These are phyloP conservation scores for Physella acuta DNA, from an alignment of 1,140 invertebrate species.

Conservation along the genomic window DNA sequence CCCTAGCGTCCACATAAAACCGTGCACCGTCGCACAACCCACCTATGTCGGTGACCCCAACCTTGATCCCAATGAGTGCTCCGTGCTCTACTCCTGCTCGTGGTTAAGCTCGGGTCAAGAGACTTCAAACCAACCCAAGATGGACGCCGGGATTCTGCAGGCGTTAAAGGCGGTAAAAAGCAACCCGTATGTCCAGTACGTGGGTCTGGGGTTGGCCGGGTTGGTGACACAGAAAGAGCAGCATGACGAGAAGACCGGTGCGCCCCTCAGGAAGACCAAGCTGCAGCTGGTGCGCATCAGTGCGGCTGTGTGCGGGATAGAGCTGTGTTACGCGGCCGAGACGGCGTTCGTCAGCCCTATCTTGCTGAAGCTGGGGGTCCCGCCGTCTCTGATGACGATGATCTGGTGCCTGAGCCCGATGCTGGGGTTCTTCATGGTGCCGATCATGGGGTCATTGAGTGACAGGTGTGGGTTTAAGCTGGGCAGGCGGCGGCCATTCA, in stretches of 20 bases:
- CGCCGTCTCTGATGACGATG: constrained; percentile 87
- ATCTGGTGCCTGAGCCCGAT: constrained; percentile 83
- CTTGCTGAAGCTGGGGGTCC: constrained; percentile 86
- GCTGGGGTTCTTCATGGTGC: constrained; percentile 87
- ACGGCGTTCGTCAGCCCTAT: constrained; percentile 96
- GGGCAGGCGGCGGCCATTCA: constrained; percentile 87
- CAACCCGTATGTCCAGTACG: constrained; percentile 38
- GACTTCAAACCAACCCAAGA: constrained; percentile 21
- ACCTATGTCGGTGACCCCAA: too few species aligned
- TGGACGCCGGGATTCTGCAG: constrained; percentile 51
- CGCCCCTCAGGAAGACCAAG: constrained; percentile 69
- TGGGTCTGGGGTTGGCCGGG: constrained; percentile 36
- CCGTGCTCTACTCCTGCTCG: too few species aligned
- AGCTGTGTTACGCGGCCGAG: constrained; percentile 95
- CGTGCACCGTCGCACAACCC: too few species aligned
- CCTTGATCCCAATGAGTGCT: too few species aligned
- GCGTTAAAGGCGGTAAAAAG: constrained; percentile 42
- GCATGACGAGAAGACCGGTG: constrained; percentile 15
- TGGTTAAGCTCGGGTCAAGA: too few species aligned
- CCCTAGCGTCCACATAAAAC: too few species aligned
- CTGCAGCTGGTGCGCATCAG: constrained; percentile 83
- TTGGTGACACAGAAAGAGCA: constrained; percentile 34
- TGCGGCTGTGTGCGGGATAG: constrained; percentile 93
- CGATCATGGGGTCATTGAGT: constrained; percentile 86
- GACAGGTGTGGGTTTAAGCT: constrained; percentile 80